A percentile compares a stretch with the other conserved stretches of the same genome.
phyloP scores from a whole-genome alignment of 2,797 vertebrate species.

The Miichthys miiuy region DNA sequence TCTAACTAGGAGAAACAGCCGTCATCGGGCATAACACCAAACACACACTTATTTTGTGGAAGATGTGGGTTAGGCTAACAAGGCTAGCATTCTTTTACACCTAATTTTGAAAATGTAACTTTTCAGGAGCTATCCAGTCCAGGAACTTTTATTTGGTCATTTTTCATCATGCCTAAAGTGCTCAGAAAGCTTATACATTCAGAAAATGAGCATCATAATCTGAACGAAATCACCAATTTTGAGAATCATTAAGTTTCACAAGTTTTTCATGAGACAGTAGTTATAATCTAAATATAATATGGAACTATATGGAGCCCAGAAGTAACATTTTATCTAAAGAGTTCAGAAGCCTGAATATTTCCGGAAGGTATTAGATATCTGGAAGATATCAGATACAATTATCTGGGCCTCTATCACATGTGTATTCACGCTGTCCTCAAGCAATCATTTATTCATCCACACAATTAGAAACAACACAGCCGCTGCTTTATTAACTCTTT shows the following conservation, averaged over 20 bases:
- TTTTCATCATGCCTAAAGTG: no score
- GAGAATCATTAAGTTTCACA: neutral
- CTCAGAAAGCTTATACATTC: neutral
- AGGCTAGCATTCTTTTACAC: no score
- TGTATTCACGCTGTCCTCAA: slow-evolving; percentile 67
- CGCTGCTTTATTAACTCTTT: slow-evolving; percentile 72
- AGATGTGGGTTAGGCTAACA: neutral
- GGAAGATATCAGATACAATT: slow-evolving; percentile 47
- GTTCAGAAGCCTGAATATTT: slow-evolving; percentile 17
- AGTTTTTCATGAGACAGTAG: neutral
- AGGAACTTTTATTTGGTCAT: no score
- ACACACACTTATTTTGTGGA: neutral
- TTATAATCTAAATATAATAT: slow-evolving; percentile 18
- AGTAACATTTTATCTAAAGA: neutral
- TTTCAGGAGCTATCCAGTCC: no score
- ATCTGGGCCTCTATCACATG: slow-evolving; percentile 45
- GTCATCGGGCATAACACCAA: neutral
- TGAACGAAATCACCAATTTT: neutral
- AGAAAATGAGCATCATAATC: fast-evolving
- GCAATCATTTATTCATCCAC: slow-evolving; percentile 71
- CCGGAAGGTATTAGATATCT: slow-evolving; percentile 28
- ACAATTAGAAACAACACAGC: slow-evolving; percentile 73
- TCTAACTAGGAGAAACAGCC: neutral
- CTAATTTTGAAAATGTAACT: no score
- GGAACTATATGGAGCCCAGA: neutral